phyloP scores from a whole-genome alignment of 2,888 invertebrate species.

The Noctua pronuba region DNA sequence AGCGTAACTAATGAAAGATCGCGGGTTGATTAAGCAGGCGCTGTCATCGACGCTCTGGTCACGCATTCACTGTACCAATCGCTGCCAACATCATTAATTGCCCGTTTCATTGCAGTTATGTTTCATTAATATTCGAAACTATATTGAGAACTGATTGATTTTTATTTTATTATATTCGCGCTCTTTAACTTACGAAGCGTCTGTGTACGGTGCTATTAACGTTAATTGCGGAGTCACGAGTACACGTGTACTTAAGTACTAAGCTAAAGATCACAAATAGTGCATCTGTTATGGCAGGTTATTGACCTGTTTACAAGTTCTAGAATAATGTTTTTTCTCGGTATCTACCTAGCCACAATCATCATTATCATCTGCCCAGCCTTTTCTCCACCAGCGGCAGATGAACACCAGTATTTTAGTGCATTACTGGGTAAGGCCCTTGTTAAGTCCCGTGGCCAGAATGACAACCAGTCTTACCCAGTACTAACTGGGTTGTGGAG shows the following conservation, averaged over 20 bases:
- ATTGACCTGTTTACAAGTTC: slow-evolving; percentile 13
- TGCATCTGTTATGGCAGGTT: slow-evolving; percentile 40
- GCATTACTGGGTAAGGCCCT: not conserved
- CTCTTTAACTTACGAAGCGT: slow-evolving; percentile 35
- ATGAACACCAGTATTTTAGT: not conserved
- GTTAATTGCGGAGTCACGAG: slow-evolving; percentile 55
- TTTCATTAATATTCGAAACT: slow-evolving; percentile 85
- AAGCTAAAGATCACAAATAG: slow-evolving; percentile 44
- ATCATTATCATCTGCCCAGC: not conserved
- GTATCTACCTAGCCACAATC: not conserved
- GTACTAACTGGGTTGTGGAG: not conserved
- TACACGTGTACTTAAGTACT: slow-evolving; percentile 30
- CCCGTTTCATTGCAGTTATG: slow-evolving; percentile 84
- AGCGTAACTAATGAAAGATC: slow-evolving; percentile 87
- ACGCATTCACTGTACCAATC: slow-evolving; percentile 70
- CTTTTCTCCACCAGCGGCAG: not conserved
- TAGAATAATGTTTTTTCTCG: slow-evolving; percentile 19
- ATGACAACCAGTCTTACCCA: not conserved
- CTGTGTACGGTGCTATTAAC: slow-evolving; percentile 37
- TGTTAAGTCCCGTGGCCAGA: not conserved
- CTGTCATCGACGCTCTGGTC: slow-evolving; percentile 81
- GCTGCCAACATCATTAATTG: slow-evolving; percentile 86
- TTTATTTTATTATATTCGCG: slow-evolving; percentile 67
- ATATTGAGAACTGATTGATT: slow-evolving; percentile 73
- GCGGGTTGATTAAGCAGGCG: slow-evolving; percentile 83